phyloP scores from a whole-genome alignment of 2,888 invertebrate species.

The Drymonia ruficornis region DNA sequence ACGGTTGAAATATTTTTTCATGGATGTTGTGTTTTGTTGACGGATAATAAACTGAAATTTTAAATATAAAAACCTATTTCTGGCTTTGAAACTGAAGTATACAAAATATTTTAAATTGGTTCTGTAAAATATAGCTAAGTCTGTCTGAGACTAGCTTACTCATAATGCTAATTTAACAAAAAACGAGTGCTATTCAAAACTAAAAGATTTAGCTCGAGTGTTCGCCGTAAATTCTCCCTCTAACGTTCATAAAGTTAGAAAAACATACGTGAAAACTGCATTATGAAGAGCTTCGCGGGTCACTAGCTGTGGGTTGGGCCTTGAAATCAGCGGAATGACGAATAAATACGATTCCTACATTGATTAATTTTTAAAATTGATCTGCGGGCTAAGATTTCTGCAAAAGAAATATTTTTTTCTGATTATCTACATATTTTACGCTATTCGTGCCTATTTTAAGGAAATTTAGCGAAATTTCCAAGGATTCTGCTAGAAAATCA shows the following conservation, averaged over 20 bases:
- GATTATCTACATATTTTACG: too few relatives aligned
- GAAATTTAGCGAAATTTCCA: too few relatives aligned
- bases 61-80: neutral
- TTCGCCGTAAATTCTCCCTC: slow-evolving; percentile 48
- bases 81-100: neutral
- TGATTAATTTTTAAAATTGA: too few relatives aligned
- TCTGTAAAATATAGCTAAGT: slow-evolving; percentile 12
- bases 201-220: slow-evolving; percentile 47
- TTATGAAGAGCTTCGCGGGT: slow-evolving; percentile 45
- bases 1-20: too few relatives aligned
- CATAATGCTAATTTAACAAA: slow-evolving; percentile 39
- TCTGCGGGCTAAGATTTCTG: too few relatives aligned
- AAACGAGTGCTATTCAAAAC: slow-evolving; percentile 42
- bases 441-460: too few relatives aligned
- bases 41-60: neutral
- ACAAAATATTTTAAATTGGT: neutral
- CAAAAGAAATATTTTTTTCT: too few relatives aligned
- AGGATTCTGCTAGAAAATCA: too few relatives aligned
- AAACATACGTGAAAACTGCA: slow-evolving; percentile 61
- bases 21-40: neutral
- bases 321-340: slow-evolving; percentile 11
- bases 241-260: slow-evolving; percentile 55
- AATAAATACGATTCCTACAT: neutral
- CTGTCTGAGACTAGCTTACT: slow-evolving; percentile 35
- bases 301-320: slow-evolving; percentile 35